These are phyloP conservation scores for Urocynchramus pylzowi DNA, from an alignment of 2,113 vertebrate genomes.

Conservation along the genomic window DNA sequence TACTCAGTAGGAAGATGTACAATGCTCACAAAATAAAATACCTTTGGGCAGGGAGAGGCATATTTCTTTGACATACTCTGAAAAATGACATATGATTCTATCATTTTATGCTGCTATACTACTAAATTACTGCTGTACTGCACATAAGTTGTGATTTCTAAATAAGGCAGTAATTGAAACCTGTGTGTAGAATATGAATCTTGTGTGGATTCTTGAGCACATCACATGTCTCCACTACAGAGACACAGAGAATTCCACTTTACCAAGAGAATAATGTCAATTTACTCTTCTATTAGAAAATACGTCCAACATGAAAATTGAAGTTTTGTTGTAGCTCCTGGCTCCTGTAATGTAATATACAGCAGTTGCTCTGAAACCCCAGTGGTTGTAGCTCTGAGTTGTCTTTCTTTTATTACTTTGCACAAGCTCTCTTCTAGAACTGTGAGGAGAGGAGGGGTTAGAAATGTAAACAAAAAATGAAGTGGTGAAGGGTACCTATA, in stretches of 20 bases:
- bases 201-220: neutral
- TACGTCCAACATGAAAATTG: neutral
- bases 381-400: conserved; percentile 1
- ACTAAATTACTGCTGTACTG: neutral
- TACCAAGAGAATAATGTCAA: neutral
- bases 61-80: neutral
- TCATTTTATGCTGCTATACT: neutral
- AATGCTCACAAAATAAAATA: neutral
- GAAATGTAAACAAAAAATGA: neutral
- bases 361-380: neutral
- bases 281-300: conserved; percentile 26
- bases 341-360: conserved; percentile 35
- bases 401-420: conserved; percentile 43
- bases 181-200: neutral
- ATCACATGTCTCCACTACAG: neutral
- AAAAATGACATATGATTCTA: neutral
- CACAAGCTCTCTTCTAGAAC: neutral
- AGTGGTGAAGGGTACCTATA: neutral
- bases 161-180: neutral
- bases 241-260: neutral
- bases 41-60: neutral
- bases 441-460: neutral
- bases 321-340: neutral
- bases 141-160: neutral
- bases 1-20: neutral